Evolutionary conservation across 64 coral and sea anemone species (phyloP).

Genomic region (Stichodactyla mertensii): DNA sequence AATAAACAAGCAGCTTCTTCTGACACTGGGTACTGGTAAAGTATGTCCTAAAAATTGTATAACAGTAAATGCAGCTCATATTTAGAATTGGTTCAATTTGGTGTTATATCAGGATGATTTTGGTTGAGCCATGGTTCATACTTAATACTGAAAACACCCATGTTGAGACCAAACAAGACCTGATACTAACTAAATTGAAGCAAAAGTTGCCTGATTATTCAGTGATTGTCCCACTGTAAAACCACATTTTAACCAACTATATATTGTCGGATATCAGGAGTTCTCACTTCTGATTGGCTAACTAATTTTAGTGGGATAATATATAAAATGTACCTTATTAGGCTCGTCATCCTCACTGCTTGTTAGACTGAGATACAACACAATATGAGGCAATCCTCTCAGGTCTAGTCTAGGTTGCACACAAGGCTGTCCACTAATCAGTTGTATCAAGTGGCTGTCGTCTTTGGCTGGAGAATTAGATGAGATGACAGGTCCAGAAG

Average conservation of each 20-base stretch:
- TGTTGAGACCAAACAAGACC: too few relatives aligned
- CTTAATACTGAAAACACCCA: too few relatives aligned
- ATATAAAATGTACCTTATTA: conserved; percentile 48
- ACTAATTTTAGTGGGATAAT: too few relatives aligned
- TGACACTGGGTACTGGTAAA: conserved; percentile 76
- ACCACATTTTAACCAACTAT: too few relatives aligned
- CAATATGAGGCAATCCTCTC: conserved; percentile 58
- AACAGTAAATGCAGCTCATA: background rate
- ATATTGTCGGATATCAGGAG: too few relatives aligned
- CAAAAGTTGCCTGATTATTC: too few relatives aligned
- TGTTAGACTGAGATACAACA: conserved; percentile 64
- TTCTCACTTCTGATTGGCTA: too few relatives aligned
- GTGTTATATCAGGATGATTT: too few relatives aligned
- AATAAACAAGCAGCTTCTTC: conserved; percentile 45
- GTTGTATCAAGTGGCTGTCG: conserved; percentile 73
- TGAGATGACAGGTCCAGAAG: conserved; percentile 45
- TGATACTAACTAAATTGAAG: too few relatives aligned
- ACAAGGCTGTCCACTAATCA: conserved; percentile 72
- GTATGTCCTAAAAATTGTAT: conserved; percentile 49
- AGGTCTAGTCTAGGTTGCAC: conserved; percentile 44
- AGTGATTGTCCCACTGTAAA: too few relatives aligned
- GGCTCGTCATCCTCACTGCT: conserved; percentile 76
- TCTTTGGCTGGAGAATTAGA: conserved; percentile 41
- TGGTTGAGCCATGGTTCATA: too few relatives aligned
- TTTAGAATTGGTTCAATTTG: too few relatives aligned